Percentiles rank a stretch among this genome's conserved stretches.
Evolutionary conservation across 2,888 invertebrate species (phyloP).

Genomic region (Drosophila parthenogenetica): DNA sequence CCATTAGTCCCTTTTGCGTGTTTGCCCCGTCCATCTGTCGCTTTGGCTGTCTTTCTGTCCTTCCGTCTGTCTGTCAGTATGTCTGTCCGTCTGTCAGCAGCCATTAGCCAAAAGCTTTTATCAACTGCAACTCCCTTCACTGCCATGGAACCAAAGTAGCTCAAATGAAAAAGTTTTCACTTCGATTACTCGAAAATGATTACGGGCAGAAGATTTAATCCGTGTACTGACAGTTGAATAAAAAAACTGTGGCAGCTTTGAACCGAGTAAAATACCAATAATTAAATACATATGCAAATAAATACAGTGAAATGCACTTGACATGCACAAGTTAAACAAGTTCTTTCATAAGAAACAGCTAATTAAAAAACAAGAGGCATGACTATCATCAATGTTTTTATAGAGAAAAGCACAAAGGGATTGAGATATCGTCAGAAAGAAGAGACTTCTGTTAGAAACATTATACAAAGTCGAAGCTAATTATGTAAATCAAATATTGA

Average conservation of each 20-base stretch:
- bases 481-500: too few species aligned
- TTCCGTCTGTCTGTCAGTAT: not conserved
- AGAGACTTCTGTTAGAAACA: too few species aligned
- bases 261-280: constrained; percentile 14
- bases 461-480: too few species aligned
- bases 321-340: not conserved
- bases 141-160: constrained; percentile 1
- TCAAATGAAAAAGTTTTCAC: constrained; percentile 45
- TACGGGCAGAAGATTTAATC: constrained; percentile 48
- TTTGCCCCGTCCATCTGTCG: constrained; percentile 1
- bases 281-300: constrained; percentile 18
- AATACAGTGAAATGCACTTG: not conserved
- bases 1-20: constrained; percentile 28
- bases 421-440: too few species aligned
- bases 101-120: constrained; percentile 63
- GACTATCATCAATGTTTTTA: too few species aligned
- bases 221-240: constrained; percentile 27
- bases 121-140: constrained; percentile 32
- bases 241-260: constrained; percentile 39
- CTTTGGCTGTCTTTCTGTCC: constrained; percentile 1
- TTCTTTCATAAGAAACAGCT: not conserved
- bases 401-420: too few species aligned
- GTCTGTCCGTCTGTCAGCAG: constrained; percentile 16
- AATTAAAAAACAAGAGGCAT: too few species aligned
- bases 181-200: constrained; percentile 58